Evolutionary conservation across 2,113 vertebrate genomes (phyloP), one percentile per base, ranked within the genome.

Genomic region (Tiliqua scincoides): DNA sequence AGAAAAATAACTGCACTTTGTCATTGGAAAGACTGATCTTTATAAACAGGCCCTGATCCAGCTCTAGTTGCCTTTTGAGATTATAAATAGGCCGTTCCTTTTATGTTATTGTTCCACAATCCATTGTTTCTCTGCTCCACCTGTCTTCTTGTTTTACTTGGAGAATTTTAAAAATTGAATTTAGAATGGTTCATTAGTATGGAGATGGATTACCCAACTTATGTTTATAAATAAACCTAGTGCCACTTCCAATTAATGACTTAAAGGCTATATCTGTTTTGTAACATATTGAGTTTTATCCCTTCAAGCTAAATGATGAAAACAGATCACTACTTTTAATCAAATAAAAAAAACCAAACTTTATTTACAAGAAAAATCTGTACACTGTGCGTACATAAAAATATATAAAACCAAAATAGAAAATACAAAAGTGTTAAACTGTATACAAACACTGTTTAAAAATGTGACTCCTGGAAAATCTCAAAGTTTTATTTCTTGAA

Each of bases 351-450:
- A 93, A 93, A 48, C 4, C 91, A 95, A 91, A 89, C 93, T 97
- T 97, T 97, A 97, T 97, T 97, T 97, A 97, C 96, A 97, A 89
- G 95, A 95, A 95, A 95, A 94, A 83, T 95, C 96, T 97, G 93
- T 97, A 97, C 96, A 97, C 91, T 96, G 93, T 95, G 94, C 96
- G 96, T 95, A 97, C 96, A 95, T 96, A 97, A 96, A 97, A 97
- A 97, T 97, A 96, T 97, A 97, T 96, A 97, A 97, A 97, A 97
- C 92, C 95, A 97, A 97, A 97, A 96, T 97, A 97, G 94, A 97
- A 97, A 97, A 96, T 97, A 96, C 95, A 95, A 93, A 97, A 97
- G 94, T 95, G 95, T 96, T 96, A 96, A 97, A 96, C 96, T 96
- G 96, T 96, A 92, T 97, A 97, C 96, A 97, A 97, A 97, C 96